These are phyloP conservation scores for Muscina levida DNA, from an alignment of 2,888 invertebrate species.

Conservation along the genomic window DNA sequence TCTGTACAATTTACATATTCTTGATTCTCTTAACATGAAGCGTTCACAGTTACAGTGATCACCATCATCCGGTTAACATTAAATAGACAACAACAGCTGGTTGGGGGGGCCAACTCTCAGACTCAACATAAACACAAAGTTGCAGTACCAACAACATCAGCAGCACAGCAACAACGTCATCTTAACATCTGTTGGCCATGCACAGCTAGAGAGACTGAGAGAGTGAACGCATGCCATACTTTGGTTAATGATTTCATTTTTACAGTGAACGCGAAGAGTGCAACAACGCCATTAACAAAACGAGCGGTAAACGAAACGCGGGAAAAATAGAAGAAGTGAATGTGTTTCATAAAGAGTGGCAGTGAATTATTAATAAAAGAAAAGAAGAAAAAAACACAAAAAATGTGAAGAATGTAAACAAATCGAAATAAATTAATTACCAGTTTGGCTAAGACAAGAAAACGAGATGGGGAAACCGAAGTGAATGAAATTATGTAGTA, in stretches of 20 bases:
- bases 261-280: slow-evolving; percentile 44
- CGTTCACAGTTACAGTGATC: too few relatives aligned
- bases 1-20: too few relatives aligned
- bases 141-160: background rate
- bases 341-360: background rate
- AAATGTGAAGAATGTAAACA: slow-evolving; percentile 25
- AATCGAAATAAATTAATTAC: slow-evolving; percentile 9
- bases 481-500: background rate
- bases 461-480: background rate
- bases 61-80: too few relatives aligned
- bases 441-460: background rate
- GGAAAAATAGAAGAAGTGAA: background rate
- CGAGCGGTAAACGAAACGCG: background rate
- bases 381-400: background rate
- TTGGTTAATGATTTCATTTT: slow-evolving; percentile 40
- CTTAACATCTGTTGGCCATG: slow-evolving; percentile 38
- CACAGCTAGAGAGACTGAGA: slow-evolving; percentile 10
- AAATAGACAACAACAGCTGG: too few relatives aligned
- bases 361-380: background rate
- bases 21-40: too few relatives aligned
- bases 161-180: slow-evolving; percentile 41
- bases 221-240: too few relatives aligned
- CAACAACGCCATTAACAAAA: slow-evolving; percentile 31
- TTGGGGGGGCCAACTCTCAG: too few relatives aligned
- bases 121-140: slow-evolving; percentile 8